Percentiles rank a stretch among this genome's conserved stretches.
Conservation (phyloP, 2,888 invertebrate genomes). For the Aromia moschata region DNA sequence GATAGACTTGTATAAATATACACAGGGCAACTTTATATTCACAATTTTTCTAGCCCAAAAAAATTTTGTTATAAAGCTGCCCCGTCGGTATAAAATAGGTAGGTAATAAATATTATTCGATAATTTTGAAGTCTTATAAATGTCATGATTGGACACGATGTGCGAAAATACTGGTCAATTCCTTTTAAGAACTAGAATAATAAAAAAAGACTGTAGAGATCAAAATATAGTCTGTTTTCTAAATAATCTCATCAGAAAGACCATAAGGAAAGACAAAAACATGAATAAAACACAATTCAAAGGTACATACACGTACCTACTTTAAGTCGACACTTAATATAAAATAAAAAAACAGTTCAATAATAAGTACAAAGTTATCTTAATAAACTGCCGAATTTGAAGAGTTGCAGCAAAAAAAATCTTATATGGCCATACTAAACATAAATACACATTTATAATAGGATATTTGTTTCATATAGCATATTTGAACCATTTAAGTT, state of each 20-base stretch:
- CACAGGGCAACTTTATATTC: constrained; percentile 10
- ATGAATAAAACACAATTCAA: too few species aligned
- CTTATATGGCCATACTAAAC: constrained; percentile 1
- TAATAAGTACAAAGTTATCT: not conserved
- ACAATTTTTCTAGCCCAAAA: not conserved
- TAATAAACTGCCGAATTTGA: not conserved
- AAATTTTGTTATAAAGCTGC: not conserved
- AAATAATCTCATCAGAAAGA: not conserved
- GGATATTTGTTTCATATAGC: not conserved
- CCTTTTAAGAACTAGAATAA: not conserved
- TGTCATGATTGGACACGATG: constrained; percentile 14
- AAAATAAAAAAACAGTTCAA: not conserved
- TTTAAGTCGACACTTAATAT: not conserved
- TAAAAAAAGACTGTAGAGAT: constrained; percentile 12
- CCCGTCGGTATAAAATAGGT: constrained; percentile 8
- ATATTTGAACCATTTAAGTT: not conserved
- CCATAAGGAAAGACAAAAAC: not conserved
- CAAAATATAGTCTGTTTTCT: constrained; percentile 2
- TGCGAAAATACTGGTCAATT: constrained; percentile 16
- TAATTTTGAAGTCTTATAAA: constrained; percentile 10
- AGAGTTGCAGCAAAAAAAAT: too few species aligned
- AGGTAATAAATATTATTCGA: constrained; percentile 13
- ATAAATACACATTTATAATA: not conserved
- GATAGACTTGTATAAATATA: constrained; percentile 1
- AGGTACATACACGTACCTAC: not conserved